phyloP scores from a whole-genome alignment of 1,140 invertebrate species.

The Chironomus tepperi region DNA sequence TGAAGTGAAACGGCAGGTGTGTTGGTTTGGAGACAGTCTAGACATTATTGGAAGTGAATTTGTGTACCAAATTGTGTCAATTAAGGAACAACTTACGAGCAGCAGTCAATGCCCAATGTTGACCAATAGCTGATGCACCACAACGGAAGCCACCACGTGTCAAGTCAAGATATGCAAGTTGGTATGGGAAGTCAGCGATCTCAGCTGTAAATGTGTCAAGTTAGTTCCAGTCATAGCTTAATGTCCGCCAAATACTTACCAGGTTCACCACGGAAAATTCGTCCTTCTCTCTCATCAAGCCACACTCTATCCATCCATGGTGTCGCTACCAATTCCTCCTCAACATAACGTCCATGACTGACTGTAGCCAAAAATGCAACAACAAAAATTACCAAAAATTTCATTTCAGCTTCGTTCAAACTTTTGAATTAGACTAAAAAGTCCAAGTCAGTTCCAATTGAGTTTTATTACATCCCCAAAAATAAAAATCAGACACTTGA shows the following conservation, averaged over 20 bases:
- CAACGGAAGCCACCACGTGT: not conserved
- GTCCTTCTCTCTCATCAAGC: not conserved
- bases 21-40: not conserved
- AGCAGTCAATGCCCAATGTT: not conserved
- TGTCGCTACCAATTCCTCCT: not conserved
- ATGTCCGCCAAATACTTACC: not conserved
- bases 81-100: constrained; percentile 7
- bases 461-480: no score
- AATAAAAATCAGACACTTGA: no score
- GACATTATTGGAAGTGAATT: no score
- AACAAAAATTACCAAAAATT: no score
- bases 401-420: no score
- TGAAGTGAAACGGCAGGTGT: not conserved
- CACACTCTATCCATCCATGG: not conserved
- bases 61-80: no score
- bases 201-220: not conserved
- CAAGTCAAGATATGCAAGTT: not conserved
- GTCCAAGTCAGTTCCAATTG: no score
- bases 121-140: not conserved
- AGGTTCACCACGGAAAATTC: not conserved
- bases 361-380: not conserved
- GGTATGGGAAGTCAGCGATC: not conserved
- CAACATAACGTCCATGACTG: not conserved
- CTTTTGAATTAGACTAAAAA: no score
- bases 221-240: no score